phyloP scores from a whole-genome alignment of 1,140 invertebrate genomes.

The Drosophila varians region DNA sequence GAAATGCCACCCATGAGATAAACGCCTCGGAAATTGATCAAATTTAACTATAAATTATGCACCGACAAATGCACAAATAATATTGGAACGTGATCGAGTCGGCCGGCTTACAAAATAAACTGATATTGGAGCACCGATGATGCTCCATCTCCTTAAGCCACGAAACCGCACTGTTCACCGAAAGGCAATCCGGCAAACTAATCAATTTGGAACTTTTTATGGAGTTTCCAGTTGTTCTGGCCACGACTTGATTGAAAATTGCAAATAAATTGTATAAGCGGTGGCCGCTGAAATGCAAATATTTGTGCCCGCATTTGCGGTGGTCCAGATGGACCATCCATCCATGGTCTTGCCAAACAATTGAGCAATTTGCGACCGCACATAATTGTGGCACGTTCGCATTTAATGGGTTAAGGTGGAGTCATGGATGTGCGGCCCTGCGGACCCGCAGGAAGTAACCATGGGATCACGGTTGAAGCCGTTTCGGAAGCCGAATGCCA shows the following conservation, averaged over 20 bases:
- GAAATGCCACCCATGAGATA: constrained; percentile 60
- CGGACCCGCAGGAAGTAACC: neutral
- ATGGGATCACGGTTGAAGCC: constrained; percentile 10
- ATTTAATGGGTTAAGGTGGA: constrained; percentile 73
- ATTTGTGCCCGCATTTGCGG: constrained; percentile 48
- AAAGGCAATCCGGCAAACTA: constrained; percentile 46
- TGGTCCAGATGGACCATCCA: constrained; percentile 17
- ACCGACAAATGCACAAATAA: constrained; percentile 64
- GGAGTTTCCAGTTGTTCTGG: constrained; percentile 46
- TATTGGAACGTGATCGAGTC: constrained; percentile 75
- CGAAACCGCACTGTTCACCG: constrained; percentile 4
- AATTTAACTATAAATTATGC: constrained; percentile 76
- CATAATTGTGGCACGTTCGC: constrained; percentile 80
- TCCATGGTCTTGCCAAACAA: constrained; percentile 22
- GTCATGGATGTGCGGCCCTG: constrained; percentile 4
- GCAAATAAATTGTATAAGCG: constrained; percentile 81
- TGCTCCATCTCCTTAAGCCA: constrained; percentile 10
- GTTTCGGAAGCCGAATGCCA: constrained; percentile 42
- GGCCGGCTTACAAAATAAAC: no score
- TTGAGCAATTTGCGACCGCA: constrained; percentile 76
- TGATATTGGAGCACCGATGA: no score
- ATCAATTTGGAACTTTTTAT: constrained; percentile 58
- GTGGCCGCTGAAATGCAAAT: constrained; percentile 70
- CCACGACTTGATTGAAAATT: constrained; percentile 81
- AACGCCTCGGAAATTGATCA: constrained; percentile 59